Evolutionary conservation across 2,888 invertebrate species (phyloP).

Genomic region (Machimus rusticus): DNA sequence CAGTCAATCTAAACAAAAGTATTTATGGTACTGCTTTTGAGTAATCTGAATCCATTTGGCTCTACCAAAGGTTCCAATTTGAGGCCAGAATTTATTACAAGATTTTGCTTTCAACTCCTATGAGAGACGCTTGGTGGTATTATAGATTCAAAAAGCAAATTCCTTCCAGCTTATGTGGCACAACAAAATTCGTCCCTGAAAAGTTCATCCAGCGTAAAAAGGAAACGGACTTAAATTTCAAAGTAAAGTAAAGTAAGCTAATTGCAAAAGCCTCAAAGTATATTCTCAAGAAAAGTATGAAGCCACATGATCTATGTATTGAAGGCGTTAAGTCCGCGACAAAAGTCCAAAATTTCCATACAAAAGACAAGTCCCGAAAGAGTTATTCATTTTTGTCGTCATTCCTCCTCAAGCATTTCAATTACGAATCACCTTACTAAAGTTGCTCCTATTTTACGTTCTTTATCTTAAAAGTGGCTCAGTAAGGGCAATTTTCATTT

Average conservation of each 20-base stretch:
- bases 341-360: background rate
- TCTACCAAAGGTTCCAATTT: background rate
- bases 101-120: background rate
- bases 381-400: background rate
- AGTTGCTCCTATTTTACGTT: background rate
- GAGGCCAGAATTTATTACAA: background rate
- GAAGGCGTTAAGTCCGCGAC: background rate
- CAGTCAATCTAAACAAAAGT: background rate
- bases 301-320: background rate
- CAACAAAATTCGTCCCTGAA: background rate
- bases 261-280: background rate
- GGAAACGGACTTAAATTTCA: background rate
- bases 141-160: background rate
- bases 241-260: background rate
- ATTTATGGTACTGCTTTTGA: background rate
- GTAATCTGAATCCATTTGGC: background rate
- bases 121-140: background rate
- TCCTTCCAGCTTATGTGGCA: background rate
- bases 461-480: background rate
- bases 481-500: background rate
- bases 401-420: background rate
- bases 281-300: background rate
- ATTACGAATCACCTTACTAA: background rate
- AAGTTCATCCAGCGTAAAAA: background rate
- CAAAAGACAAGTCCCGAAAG: background rate